phyloP scores from a whole-genome alignment of 37 sponge, comb jelly and placozoan genomes.

The Ianthella basta region DNA sequence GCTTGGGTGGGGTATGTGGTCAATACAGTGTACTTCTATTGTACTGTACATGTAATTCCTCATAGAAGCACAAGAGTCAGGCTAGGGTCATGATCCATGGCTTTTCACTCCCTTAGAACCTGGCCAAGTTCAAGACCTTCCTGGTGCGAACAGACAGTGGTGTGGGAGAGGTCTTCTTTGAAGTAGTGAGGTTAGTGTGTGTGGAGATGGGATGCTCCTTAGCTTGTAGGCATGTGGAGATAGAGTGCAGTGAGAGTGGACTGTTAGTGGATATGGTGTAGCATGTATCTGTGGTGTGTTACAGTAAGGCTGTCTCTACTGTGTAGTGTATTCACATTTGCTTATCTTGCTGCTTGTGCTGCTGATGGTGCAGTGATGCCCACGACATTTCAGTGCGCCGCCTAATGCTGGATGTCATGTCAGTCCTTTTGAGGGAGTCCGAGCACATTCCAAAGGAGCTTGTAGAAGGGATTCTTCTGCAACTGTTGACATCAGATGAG shows the following conservation, averaged over 20 bases:
- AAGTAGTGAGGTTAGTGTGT: constrained; percentile 62
- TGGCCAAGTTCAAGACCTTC: constrained; percentile 72
- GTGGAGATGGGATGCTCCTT: no score
- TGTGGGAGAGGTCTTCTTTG: constrained; percentile 68
- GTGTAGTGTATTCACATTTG: not conserved
- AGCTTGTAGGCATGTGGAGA: not conserved
- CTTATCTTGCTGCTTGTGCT: not conserved
- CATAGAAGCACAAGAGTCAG: no score
- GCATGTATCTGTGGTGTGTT: not conserved
- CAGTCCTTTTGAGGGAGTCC: constrained; percentile 72
- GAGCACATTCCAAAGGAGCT: constrained; percentile 75
- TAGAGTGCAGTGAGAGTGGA: no score
- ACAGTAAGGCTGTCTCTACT: not conserved
- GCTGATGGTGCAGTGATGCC: constrained; percentile 45
- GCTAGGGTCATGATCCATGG: not conserved
- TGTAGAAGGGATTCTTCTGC: constrained; percentile 52
- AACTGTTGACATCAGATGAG: constrained; percentile 60
- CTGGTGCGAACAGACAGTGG: constrained; percentile 64
- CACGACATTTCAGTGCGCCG: constrained; percentile 65
- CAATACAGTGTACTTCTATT: no score
- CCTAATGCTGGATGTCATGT: constrained; percentile 70
- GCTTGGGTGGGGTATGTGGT: no score
- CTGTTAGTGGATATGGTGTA: no score
- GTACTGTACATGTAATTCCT: no score
- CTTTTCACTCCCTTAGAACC: constrained; percentile 32